Evolutionary conservation across 2,113 vertebrate genomes (phyloP).

Genomic region (Chaetodon trifascialis): DNA sequence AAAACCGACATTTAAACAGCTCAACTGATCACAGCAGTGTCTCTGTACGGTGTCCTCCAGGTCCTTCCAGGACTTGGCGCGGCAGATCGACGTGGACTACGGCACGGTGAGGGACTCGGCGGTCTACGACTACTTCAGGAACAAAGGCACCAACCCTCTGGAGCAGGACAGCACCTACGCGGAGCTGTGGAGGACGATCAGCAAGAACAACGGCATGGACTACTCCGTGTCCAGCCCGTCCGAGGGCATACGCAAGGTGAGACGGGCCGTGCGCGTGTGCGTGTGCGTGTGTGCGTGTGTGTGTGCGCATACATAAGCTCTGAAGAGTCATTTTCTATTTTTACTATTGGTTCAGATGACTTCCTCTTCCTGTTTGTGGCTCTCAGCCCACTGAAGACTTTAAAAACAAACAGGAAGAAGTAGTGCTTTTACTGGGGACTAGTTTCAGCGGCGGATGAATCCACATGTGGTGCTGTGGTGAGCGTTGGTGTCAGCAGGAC

Average conservation of each 20-base stretch:
- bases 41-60: constrained; percentile 77
- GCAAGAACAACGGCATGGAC: constrained; percentile 92
- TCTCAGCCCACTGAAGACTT: not conserved
- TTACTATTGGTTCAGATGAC: too few species aligned
- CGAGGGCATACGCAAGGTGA: constrained; percentile 96
- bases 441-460: not conserved
- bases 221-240: constrained; percentile 93
- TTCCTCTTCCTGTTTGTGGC: too few species aligned
- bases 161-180: constrained; percentile 97
- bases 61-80: constrained; percentile 95
- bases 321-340: too few species aligned
- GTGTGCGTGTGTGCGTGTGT: too few species aligned
- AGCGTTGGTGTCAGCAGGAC: too few species aligned
- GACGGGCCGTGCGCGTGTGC: too few species aligned
- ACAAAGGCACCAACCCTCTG: constrained; percentile 97
- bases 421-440: not conserved
- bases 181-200: constrained; percentile 96
- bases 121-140: constrained; percentile 96
- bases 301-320: too few species aligned
- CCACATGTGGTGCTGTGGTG: not conserved
- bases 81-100: constrained; percentile 94
- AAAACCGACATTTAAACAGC: too few species aligned
- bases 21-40: not conserved
- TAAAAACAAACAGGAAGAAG: not conserved
- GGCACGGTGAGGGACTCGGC: constrained; percentile 96